Conservation (phyloP, 2,888 invertebrate species). For the Monopis laevigella region DNA sequence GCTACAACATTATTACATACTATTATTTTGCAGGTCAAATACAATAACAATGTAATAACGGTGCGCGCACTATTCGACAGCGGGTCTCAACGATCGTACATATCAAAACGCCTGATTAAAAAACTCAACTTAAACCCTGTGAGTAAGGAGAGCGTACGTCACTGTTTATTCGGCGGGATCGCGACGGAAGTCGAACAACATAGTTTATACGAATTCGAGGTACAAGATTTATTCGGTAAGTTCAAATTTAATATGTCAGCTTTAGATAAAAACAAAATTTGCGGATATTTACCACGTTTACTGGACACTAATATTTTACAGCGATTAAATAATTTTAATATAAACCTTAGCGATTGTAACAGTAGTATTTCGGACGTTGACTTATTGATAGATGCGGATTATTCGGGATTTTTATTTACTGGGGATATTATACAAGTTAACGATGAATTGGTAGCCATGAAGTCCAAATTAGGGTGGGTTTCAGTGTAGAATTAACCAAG, state of each 20-base stretch:
- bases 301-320: neutral
- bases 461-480: constrained; percentile 8
- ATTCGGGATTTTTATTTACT: neutral
- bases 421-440: neutral
- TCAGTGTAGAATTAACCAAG: neutral
- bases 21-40: too few species aligned
- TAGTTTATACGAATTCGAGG: neutral
- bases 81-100: too few species aligned
- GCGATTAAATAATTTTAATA: neutral
- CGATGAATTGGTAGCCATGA: constrained; percentile 1
- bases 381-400: constrained; percentile 1
- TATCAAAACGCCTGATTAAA: too few species aligned
- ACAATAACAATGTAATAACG: too few species aligned
- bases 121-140: neutral
- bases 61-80: too few species aligned
- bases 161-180: neutral
- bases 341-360: neutral
- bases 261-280: constrained; percentile 1
- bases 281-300: neutral
- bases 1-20: too few species aligned
- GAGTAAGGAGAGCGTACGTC: neutral
- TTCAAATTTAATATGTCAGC: neutral
- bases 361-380: neutral
- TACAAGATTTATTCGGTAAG: neutral
- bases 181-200: neutral